These are phyloP conservation scores for Armadillidium nasatum DNA, from an alignment of 1,140 invertebrate genomes.

Conservation along the genomic window DNA sequence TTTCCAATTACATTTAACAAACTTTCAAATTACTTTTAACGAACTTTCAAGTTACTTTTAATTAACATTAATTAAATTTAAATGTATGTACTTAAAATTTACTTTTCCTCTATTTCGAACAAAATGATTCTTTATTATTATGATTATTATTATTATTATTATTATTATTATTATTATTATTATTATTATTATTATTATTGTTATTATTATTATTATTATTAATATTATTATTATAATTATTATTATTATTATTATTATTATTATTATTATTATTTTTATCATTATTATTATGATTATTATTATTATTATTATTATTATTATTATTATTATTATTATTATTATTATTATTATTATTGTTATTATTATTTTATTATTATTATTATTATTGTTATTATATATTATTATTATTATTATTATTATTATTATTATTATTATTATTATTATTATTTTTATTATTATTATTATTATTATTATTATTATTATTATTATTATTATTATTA, in stretches of 20 bases:
- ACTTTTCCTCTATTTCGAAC: too few relatives aligned
- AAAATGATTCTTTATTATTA: too few relatives aligned
- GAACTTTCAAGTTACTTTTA: too few relatives aligned
- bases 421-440: too few relatives aligned
- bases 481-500: neutral
- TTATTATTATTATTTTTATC: neutral
- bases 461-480: too few relatives aligned
- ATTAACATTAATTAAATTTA: too few relatives aligned
- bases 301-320: neutral
- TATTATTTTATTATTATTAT: neutral
- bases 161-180: too few relatives aligned
- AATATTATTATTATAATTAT: neutral
- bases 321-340: neutral
- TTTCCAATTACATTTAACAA: too few relatives aligned
- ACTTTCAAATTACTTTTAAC: too few relatives aligned
- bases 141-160: too few relatives aligned
- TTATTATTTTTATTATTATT: too few relatives aligned
- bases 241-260: neutral
- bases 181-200: neutral
- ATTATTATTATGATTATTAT: neutral
- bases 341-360: neutral
- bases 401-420: neutral
- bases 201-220: slow-evolving; percentile 1
- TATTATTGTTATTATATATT: neutral
- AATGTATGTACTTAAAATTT: too few relatives aligned